Evolutionary conservation across 2,797 vertebrate species (phyloP).

Genomic region (Syndactyla subalaris): DNA sequence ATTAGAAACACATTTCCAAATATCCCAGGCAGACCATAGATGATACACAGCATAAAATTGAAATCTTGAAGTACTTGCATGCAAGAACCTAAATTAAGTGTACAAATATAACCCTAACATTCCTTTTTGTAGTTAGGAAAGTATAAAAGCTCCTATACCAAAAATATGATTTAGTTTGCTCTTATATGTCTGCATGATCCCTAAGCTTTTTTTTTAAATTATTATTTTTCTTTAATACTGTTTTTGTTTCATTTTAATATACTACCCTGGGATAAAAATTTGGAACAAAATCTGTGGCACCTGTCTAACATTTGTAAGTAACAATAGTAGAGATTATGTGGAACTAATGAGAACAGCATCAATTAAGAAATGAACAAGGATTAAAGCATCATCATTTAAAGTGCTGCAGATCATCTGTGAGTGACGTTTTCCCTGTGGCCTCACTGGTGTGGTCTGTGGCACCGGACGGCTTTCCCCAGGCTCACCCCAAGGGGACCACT

Average conservation of each 20-base stretch:
- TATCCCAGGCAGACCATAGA: conserved; percentile 63
- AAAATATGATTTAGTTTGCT: conserved; percentile 23
- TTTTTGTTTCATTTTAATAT: background rate
- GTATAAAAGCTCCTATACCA: background rate
- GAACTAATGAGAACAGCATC: background rate
- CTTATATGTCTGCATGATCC: conserved; percentile 10
- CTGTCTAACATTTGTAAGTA: background rate
- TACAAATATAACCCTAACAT: background rate
- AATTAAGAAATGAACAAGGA: background rate
- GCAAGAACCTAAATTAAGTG: conserved; percentile 54
- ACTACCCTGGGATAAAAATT: background rate
- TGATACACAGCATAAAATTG: conserved; percentile 67
- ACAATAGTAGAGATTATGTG: background rate
- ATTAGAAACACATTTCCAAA: conserved; percentile 78
- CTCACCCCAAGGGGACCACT: fast-evolving
- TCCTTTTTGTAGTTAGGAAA: background rate
- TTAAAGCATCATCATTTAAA: background rate
- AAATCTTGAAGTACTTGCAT: conserved; percentile 54
- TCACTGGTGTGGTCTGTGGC: background rate
- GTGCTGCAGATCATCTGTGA: background rate
- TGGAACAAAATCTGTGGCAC: background rate
- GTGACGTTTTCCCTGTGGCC: background rate
- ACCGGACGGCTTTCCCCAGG: fast-evolving
- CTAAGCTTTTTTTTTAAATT: background rate
- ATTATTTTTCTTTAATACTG: background rate